These are phyloP conservation scores for Falco novaeseelandiae DNA, from an alignment of 2,797 vertebrate genomes.

Conservation along the genomic window DNA sequence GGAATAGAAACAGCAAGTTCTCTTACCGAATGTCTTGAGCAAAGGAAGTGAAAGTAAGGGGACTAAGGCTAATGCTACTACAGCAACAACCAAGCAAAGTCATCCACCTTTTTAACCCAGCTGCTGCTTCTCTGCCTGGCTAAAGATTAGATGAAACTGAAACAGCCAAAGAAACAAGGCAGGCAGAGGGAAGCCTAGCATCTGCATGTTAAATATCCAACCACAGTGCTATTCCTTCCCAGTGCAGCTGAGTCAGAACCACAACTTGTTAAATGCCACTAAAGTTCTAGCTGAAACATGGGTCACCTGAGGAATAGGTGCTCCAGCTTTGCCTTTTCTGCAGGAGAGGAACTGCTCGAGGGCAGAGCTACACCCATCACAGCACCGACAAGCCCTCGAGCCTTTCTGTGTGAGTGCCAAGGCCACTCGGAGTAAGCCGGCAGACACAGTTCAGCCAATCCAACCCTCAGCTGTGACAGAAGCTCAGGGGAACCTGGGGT, in stretches of 20 bases:
- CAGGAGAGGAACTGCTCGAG: accelerated
- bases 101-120: background rate
- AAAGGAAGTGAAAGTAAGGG: background rate
- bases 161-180: background rate
- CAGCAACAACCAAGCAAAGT: background rate
- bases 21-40: background rate
- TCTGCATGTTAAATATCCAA: background rate
- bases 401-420: background rate
- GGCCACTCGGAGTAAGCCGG: accelerated
- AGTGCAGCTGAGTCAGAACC: accelerated
- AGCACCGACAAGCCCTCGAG: background rate
- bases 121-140: background rate
- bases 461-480: background rate
- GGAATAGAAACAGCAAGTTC: background rate
- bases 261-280: background rate
- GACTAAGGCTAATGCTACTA: background rate
- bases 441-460: accelerated
- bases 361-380: background rate
- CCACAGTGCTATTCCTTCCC: background rate
- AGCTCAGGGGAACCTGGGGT: background rate
- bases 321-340: background rate
- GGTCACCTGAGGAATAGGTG: background rate
- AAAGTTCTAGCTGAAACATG: background rate
- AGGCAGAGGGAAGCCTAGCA: background rate
- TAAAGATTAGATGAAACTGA: background rate